Evolutionary conservation across 1,140 invertebrate species (phyloP).

Genomic region (Aphelinus atriplicis): DNA sequence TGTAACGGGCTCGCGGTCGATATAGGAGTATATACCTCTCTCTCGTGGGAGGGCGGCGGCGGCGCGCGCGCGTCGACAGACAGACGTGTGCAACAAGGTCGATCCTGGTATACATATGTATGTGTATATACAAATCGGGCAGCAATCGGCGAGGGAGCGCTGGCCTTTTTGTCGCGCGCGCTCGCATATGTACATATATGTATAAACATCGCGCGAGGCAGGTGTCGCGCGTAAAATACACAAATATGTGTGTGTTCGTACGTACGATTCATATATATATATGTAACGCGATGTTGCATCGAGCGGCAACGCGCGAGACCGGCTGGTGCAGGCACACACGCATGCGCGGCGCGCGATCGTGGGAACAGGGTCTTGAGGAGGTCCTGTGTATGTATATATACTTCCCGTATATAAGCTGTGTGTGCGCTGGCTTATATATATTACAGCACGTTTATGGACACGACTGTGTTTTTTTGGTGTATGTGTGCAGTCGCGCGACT

Average conservation of each 20-base stretch:
- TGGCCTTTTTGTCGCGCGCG: too few species aligned
- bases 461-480: too few species aligned
- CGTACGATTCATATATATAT: too few species aligned
- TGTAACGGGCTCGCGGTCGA: constrained; percentile 26
- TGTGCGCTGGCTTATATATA: neutral
- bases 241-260: too few species aligned
- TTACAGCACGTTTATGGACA: too few species aligned
- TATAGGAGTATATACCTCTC: neutral
- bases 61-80: neutral
- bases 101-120: neutral
- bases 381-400: constrained; percentile 36
- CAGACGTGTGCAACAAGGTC: neutral
- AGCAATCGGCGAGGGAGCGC: too few species aligned
- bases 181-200: too few species aligned
- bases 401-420: neutral
- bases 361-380: constrained; percentile 47
- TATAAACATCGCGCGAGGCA: too few species aligned
- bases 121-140: too few species aligned
- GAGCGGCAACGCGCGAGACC: neutral
- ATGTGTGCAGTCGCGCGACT: neutral
- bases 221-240: too few species aligned
- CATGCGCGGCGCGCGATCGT: constrained; percentile 14
- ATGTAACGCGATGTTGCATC: too few species aligned
- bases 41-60: too few species aligned
- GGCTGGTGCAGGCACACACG: constrained; percentile 17